A percentile compares a stretch with the other conserved stretches of the same genome.
Conservation (phyloP, 2,113 vertebrate species). For the Cygnus atratus region DNA sequence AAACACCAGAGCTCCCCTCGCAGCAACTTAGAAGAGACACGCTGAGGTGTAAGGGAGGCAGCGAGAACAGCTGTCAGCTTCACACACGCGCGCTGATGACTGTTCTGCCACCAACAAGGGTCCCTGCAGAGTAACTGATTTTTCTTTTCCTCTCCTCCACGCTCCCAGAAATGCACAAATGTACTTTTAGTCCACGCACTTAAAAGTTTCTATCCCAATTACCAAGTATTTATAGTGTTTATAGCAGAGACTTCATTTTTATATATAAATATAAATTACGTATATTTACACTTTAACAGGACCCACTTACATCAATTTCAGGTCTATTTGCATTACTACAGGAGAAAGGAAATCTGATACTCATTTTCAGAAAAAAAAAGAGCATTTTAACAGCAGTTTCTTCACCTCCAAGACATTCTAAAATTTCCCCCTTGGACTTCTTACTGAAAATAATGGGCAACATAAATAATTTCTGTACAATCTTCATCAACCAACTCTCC, state of each 20-base stretch:
- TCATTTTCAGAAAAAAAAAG: not conserved
- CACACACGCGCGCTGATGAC: rapidly evolving
- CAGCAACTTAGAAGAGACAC: not conserved
- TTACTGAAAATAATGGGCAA: not conserved
- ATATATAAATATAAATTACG: not conserved
- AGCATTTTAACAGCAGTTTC: slow-evolving; percentile 41
- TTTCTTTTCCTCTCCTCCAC: not conserved
- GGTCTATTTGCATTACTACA: not conserved
- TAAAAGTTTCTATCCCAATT: not conserved
- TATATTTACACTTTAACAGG: not conserved
- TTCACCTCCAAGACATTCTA: not conserved
- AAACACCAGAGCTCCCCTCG: not conserved
- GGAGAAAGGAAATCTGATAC: not conserved
- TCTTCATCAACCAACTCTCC: not conserved
- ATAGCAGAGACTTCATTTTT: not conserved
- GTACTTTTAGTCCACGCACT: not conserved
- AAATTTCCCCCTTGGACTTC: not conserved
- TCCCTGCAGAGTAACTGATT: not conserved
- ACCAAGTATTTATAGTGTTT: not conserved
- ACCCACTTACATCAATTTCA: not conserved
- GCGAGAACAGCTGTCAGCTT: too few relatives aligned
- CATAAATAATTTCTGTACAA: not conserved
- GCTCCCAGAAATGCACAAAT: not conserved
- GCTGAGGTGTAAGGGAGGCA: rapidly evolving
- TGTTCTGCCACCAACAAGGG: not conserved